phyloP scores from a whole-genome alignment of 2,888 invertebrate species.

The Brachyopa scutellaris region DNA sequence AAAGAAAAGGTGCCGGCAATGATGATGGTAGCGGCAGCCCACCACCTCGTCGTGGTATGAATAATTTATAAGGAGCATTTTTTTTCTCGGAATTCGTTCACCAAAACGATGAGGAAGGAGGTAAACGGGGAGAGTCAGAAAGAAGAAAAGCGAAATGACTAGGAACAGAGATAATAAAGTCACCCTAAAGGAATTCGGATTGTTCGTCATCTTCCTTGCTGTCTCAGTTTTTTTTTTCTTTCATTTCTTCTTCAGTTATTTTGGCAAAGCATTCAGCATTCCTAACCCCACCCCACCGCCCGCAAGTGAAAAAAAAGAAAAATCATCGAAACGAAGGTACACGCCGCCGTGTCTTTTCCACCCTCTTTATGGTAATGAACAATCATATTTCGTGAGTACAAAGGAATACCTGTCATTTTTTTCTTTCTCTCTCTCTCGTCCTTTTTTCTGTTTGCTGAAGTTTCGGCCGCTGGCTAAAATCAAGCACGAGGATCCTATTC shows the following conservation, averaged over 20 bases:
- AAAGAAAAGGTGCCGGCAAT: conserved; percentile 7
- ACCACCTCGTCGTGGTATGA: conserved; percentile 69
- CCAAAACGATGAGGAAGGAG: conserved; percentile 10
- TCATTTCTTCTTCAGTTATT: conserved; percentile 38
- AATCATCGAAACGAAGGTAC: conserved; percentile 56
- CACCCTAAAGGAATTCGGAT: conserved; percentile 72
- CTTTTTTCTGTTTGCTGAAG: conserved; percentile 13
- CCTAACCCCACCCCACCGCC: not conserved
- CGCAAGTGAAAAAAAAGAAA: conserved; percentile 3
- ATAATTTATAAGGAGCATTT: conserved; percentile 63
- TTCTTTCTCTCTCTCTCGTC: no score
- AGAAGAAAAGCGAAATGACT: conserved; percentile 59
- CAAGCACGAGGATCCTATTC: conserved; percentile 47
- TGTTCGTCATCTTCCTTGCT: conserved; percentile 57
- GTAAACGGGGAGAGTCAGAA: not conserved
- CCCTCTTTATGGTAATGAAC: conserved; percentile 70
- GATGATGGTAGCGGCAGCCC: conserved; percentile 28
- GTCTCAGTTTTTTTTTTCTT: conserved; percentile 13
- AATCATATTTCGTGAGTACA: conserved; percentile 71
- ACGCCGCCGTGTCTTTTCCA: conserved; percentile 6
- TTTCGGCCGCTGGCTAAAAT: conserved; percentile 68
- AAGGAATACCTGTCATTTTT: conserved; percentile 65
- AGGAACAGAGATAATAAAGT: conserved; percentile 71
- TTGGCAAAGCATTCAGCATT: conserved; percentile 50
- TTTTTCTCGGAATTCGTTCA: conserved; percentile 54